Evolutionary conservation across 2,888 invertebrate species (phyloP), one percentile per base, ranked within the genome.

Genomic region (Amblyteles armatorius): DNA sequence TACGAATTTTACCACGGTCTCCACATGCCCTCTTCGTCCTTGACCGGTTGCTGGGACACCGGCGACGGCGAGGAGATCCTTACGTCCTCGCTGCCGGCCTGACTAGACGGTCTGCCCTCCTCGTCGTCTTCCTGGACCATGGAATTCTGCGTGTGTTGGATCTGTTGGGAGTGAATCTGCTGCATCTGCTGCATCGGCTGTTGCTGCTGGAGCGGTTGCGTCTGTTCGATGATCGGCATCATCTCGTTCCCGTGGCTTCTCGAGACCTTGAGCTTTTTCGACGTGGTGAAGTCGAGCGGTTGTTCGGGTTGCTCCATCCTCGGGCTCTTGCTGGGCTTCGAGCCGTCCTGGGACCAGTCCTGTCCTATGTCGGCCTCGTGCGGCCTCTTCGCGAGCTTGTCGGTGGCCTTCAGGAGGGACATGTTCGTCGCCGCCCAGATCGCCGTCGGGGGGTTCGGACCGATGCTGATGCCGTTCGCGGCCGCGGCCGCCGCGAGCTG

Each of bases 401-500:
- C 94, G 5, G 93, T 93, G 1, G 93, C 92, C 68, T 93, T 94
- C 0, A 94, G 87, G 0, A 94, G 87, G 9, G 94, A 94, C 94
- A 94, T 94, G 79, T 94, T 94, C 6, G 94, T 93, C 1, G 94
- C 92, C 1, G 94, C 94, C 94, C 94, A 94, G 57, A 94, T 93
- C 0, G 94, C 93, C 3, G 93, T 93, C 0, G 94, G 94, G 3
- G 94, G 94, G 79, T 94, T 94, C 0, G 94, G 94, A 0, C 94
- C 94, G 85, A 94, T 94, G 88, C 93, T 93, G 60, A 94, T 94
- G 9, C 93, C 94, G 83, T 94, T 94, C 60, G 94, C 94, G 0
- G 94, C 94, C 0, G 94, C 94, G 0, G 95, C 95, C 3, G 95
- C 95, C 1, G 95, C 95, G 69, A 95, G 89, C 90, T 96, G 95